Evolutionary conservation across 2,888 invertebrate species (phyloP).

Genomic region (Nudaria mundana): DNA sequence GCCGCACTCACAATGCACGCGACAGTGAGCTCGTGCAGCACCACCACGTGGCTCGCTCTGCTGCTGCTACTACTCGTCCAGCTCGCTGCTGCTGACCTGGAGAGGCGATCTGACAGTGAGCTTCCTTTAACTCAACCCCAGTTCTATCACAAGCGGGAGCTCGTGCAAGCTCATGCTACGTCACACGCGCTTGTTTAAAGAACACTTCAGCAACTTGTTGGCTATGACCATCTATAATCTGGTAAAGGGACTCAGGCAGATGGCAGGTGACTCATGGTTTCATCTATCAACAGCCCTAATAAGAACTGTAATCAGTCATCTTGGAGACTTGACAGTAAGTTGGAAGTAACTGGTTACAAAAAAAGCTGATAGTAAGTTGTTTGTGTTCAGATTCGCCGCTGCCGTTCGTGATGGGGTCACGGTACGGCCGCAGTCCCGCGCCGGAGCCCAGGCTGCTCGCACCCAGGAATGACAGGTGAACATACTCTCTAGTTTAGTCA

Average conservation of each 20-base stretch:
- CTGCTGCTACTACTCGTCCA: conserved; percentile 39
- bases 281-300: no score
- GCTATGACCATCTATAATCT: no score
- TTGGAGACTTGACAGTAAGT: no score
- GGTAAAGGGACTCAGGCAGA: no score
- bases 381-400: conserved; percentile 50
- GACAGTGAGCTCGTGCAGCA: no score
- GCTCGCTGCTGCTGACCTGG: conserved; percentile 29
- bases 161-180: no score
- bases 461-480: conserved; percentile 63
- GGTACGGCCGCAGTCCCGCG: conserved; percentile 64
- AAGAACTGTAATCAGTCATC: no score
- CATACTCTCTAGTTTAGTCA: neutral
- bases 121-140: conserved; percentile 2
- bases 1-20: no score
- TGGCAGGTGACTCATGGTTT: no score
- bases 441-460: conserved; percentile 47
- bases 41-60: conserved; percentile 13
- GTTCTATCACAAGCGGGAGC: neutral
- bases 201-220: no score
- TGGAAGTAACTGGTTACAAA: no score
- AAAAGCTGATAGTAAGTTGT: neutral
- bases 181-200: neutral
- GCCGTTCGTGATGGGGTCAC: conserved; percentile 64
- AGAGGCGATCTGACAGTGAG: conserved; percentile 50